Evolutionary conservation across 2,797 vertebrate species (phyloP).

Genomic region (Balearica regulorum): DNA sequence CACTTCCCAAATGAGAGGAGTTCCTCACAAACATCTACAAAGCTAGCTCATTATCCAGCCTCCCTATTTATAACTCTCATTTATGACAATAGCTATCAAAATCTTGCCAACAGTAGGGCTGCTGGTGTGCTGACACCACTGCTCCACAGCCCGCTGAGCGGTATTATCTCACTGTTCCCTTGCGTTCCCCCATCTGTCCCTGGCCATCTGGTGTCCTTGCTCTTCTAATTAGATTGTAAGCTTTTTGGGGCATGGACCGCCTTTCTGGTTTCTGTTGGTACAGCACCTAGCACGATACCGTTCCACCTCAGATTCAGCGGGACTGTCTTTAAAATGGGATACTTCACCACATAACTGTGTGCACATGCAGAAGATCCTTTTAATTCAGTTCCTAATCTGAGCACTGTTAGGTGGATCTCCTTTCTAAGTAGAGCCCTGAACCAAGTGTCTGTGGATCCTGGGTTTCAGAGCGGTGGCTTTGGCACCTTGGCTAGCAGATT

Average conservation of each 20-base stretch:
- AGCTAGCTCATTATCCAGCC: conserved; percentile 61
- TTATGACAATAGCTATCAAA: conserved; percentile 64
- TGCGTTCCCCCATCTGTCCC: conserved; percentile 55
- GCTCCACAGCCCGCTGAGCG: conserved; percentile 30
- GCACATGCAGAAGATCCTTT: background rate
- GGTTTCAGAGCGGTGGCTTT: background rate
- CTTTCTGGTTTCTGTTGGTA: background rate
- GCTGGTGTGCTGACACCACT: conserved; percentile 67
- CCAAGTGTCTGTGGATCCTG: background rate
- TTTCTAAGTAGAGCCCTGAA: background rate
- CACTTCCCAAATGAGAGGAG: conserved; percentile 60
- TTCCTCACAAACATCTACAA: conserved; percentile 64
- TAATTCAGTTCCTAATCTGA: background rate
- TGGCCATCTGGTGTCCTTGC: conserved; percentile 55
- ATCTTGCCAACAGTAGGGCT: conserved; percentile 55
- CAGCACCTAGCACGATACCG: background rate
- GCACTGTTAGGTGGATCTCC: rapidly evolving
- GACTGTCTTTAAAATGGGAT: background rate
- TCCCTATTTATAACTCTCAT: conserved; percentile 65
- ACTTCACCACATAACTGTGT: background rate
- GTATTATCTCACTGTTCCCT: conserved; percentile 64
- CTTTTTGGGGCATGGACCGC: background rate
- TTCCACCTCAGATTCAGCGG: background rate
- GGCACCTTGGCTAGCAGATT: background rate
- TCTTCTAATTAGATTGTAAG: conserved; percentile 11